These are phyloP conservation scores for Picathartes gymnocephalus DNA, from an alignment of 2,113 vertebrate species.

Conservation along the genomic window DNA sequence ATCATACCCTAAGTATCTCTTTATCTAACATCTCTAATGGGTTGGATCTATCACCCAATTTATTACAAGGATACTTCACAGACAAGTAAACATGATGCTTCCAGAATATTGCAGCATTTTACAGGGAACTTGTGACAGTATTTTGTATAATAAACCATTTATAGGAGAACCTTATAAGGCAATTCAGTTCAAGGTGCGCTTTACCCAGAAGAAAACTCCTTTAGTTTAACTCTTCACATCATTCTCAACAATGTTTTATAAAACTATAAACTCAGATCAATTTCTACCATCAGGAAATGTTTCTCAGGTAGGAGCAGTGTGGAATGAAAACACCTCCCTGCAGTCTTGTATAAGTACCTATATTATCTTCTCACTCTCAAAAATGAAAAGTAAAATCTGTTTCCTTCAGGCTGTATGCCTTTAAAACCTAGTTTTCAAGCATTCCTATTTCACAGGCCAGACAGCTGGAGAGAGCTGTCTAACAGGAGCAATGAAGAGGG, in stretches of 20 bases:
- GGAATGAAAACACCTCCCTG: not conserved
- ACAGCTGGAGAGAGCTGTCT: not conserved
- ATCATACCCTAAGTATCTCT: not conserved
- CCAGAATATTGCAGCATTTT: not conserved
- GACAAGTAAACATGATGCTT: not conserved
- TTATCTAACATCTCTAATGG: not conserved
- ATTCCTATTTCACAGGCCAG: not conserved
- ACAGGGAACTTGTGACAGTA: not conserved
- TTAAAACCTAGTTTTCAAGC: not conserved
- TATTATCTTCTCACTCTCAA: not conserved
- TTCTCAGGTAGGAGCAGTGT: not conserved
- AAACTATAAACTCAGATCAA: not conserved
- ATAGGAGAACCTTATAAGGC: not conserved
- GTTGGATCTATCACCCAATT: not conserved
- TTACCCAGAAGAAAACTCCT: not conserved
- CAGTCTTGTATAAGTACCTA: not conserved
- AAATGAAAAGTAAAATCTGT: not conserved
- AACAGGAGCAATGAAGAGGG: not conserved
- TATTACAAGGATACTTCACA: not conserved
- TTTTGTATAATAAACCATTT: not conserved
- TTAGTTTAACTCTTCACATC: not conserved
- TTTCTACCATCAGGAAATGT: not conserved
- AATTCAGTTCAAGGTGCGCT: not conserved
- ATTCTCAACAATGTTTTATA: not conserved
- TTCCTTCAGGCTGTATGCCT: not conserved